Percentiles rank a stretch among this genome's conserved stretches.
These are phyloP conservation scores for Pammene fasciana DNA, from an alignment of 2,888 invertebrate genomes.

Conservation along the genomic window DNA sequence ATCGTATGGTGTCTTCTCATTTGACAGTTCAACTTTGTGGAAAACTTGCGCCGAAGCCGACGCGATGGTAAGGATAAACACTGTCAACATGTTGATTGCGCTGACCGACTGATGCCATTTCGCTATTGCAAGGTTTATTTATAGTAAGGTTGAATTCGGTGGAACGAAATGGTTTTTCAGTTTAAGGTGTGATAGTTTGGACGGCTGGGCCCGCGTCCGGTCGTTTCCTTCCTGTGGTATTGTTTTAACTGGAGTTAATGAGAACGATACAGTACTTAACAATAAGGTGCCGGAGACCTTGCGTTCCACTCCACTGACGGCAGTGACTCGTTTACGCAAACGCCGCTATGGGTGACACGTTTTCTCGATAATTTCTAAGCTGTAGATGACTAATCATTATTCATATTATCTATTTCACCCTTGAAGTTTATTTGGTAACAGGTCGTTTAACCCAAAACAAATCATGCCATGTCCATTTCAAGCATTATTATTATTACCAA, in stretches of 20 bases:
- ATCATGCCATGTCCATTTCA: no score
- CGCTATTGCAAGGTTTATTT: conserved; percentile 74
- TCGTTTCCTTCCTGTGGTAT: conserved; percentile 81
- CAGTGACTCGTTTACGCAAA: conserved; percentile 75
- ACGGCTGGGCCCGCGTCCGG: conserved; percentile 63
- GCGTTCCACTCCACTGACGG: conserved; percentile 80
- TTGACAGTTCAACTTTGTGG: conserved; percentile 65
- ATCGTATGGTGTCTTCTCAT: conserved; percentile 76
- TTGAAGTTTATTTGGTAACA: not conserved
- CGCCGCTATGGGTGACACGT: conserved; percentile 68
- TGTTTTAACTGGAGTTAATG: conserved; percentile 79
- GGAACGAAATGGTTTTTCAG: conserved; percentile 73
- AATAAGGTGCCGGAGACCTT: conserved; percentile 79
- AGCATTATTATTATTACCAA: no score
- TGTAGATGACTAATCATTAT: conserved; percentile 34
- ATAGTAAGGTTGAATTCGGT: conserved; percentile 75
- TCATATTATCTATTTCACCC: conserved; percentile 5
- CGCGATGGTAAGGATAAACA: conserved; percentile 61
- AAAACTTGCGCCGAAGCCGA: conserved; percentile 59
- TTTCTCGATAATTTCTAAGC: conserved; percentile 61
- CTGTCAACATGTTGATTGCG: conserved; percentile 68
- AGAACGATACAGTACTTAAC: conserved; percentile 75
- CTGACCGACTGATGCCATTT: conserved; percentile 76
- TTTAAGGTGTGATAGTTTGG: conserved; percentile 71
- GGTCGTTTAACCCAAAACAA: no score